Conservation (phyloP, 1,140 invertebrate species). For the Neodiprion fabricii region DNA sequence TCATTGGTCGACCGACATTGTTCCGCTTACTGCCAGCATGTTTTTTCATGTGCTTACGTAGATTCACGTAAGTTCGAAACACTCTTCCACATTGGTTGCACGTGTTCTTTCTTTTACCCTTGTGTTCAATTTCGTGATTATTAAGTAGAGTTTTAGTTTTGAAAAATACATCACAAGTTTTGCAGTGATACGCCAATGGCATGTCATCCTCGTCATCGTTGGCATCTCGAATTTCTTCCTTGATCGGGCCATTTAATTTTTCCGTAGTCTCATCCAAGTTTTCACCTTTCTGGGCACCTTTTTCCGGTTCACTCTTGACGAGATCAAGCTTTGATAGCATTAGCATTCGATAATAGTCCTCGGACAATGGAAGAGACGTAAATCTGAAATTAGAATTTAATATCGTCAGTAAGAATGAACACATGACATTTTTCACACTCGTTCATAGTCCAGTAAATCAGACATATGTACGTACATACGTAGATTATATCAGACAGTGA, state of each 20-base stretch:
- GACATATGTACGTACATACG: too few relatives aligned
- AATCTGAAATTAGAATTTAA: conserved; percentile 59
- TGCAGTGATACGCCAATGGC: conserved; percentile 46
- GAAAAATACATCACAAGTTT: conserved; percentile 45
- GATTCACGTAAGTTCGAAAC: conserved; percentile 42
- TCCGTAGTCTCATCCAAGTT: conserved; percentile 16
- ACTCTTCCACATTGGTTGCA: conserved; percentile 49
- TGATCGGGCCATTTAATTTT: conserved; percentile 30
- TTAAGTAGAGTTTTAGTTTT: conserved; percentile 41
- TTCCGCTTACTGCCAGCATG: conserved; percentile 32
- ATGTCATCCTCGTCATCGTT: conserved; percentile 39
- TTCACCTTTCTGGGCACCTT: background rate
- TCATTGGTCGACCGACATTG: conserved; percentile 19
- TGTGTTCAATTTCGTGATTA: conserved; percentile 45
- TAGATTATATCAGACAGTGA: too few relatives aligned
- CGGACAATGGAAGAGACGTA: conserved; percentile 41
- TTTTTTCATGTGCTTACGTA: conserved; percentile 52
- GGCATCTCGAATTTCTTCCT: conserved; percentile 17
- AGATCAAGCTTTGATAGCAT: conserved; percentile 50
- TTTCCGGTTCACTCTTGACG: conserved; percentile 37
- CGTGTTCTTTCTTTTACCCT: conserved; percentile 45
- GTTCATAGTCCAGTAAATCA: too few relatives aligned
- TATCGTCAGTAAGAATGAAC: conserved; percentile 38
- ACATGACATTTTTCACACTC: background rate
- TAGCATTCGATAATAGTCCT: conserved; percentile 46